These are phyloP conservation scores for Sebastes variabilis DNA, from an alignment of 2,797 vertebrate genomes.

Conservation along the genomic window DNA sequence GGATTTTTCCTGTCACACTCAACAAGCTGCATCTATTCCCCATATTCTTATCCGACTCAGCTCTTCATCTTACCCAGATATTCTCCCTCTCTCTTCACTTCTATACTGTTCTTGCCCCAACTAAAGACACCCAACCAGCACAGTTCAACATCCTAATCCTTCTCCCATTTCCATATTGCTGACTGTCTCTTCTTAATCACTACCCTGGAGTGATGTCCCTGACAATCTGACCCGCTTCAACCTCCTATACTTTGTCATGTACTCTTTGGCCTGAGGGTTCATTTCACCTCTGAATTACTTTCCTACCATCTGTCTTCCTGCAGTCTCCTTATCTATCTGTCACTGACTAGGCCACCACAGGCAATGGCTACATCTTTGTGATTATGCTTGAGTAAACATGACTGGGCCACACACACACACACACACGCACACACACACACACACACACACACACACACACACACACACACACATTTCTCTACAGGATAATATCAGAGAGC, in stretches of 20 bases:
- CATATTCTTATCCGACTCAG: not conserved
- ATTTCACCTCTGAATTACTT: slow-evolving; percentile 48
- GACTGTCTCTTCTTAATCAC: slow-evolving; percentile 60
- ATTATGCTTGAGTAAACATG: slow-evolving; percentile 27
- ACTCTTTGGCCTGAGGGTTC: slow-evolving; percentile 23
- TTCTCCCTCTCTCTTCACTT: slow-evolving; percentile 18
- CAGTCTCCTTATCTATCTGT: slow-evolving; percentile 21
- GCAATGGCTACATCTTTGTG: slow-evolving; percentile 4
- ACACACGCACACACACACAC: not conserved
- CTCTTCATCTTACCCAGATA: not conserved
- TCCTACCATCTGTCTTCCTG: slow-evolving; percentile 14
- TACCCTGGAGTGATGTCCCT: slow-evolving; percentile 40
- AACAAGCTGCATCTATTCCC: too few relatives aligned
- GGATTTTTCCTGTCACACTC: not conserved
- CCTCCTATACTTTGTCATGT: slow-evolving; percentile 39
- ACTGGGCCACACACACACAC: slow-evolving; percentile 18
- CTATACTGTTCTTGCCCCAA: not conserved
- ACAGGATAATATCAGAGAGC: slow-evolving; percentile 66
- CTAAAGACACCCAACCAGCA: not conserved
- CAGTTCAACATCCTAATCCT: slow-evolving; percentile 22
- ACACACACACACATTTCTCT: not conserved
- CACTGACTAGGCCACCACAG: slow-evolving; percentile 3
- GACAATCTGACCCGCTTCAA: slow-evolving; percentile 32
- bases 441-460: not conserved
- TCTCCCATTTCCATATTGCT: slow-evolving; percentile 55